phyloP scores from a whole-genome alignment of 2,113 vertebrate genomes.

The Oplegnathus fasciatus region DNA sequence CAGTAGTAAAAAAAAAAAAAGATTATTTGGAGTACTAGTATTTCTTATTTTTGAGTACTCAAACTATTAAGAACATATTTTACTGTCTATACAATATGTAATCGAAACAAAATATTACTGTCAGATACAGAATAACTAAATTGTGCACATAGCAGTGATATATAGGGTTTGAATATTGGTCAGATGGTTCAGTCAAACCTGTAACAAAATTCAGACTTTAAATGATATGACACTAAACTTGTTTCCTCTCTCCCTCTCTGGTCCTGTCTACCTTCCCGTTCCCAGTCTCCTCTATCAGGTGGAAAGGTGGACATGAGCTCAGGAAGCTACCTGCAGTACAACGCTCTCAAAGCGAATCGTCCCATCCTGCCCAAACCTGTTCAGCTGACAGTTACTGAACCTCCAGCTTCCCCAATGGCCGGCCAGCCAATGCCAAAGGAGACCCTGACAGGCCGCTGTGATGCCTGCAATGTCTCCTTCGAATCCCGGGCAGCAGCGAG shows the following conservation, averaged over 20 bases:
- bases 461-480: conserved; percentile 89
- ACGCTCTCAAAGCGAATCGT: conserved; percentile 85
- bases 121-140: background rate
- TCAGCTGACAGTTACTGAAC: conserved; percentile 80
- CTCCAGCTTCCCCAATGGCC: conserved; percentile 61
- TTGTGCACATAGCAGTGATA: background rate
- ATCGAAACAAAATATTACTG: background rate
- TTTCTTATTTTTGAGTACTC: background rate
- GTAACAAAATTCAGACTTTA: background rate
- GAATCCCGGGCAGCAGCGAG: conserved; percentile 91
- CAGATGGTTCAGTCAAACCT: background rate
- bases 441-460: conserved; percentile 87
- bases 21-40: background rate
- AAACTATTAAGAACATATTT: background rate
- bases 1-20: no score
- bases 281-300: conserved; percentile 76
- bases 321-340: conserved; percentile 86
- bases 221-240: background rate
- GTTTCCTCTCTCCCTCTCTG: conserved; percentile 5
- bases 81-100: background rate
- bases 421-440: conserved; percentile 81
- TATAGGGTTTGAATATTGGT: background rate
- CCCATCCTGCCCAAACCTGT: conserved; percentile 88
- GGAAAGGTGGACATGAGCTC: conserved; percentile 84
- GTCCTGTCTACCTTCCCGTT: background rate